Evolutionary conservation across 2,797 vertebrate genomes (phyloP).

Genomic region (Phalloptychus januarius): DNA sequence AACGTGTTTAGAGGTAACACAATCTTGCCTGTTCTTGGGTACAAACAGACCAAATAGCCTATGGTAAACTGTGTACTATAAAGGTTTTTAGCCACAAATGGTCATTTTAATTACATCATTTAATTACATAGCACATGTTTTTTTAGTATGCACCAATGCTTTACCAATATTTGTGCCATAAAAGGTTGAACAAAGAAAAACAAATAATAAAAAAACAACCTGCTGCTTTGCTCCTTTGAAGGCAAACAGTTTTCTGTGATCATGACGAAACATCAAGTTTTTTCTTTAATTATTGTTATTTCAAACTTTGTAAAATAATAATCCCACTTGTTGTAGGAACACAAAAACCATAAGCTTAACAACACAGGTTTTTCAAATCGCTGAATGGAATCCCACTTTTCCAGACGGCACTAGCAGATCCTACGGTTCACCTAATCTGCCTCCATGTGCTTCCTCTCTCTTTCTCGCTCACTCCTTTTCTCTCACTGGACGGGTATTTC

Average conservation of each 20-base stretch:
- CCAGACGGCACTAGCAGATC: conserved; percentile 71
- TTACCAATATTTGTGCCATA: background rate
- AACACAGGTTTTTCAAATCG: conserved; percentile 71
- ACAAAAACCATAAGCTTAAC: conserved; percentile 70
- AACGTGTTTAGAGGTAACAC: background rate
- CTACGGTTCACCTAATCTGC: conserved; percentile 77
- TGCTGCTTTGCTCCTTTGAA: background rate
- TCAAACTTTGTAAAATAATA: conserved; percentile 45
- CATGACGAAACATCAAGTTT: conserved; percentile 17
- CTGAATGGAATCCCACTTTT: conserved; percentile 69
- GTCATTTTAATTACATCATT: no score
- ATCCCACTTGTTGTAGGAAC: conserved; percentile 68
- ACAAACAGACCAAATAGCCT: background rate
- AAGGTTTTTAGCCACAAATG: background rate
- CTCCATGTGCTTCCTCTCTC: conserved; percentile 73
- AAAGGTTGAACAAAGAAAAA: background rate
- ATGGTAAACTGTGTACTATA: background rate
- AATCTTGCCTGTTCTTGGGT: background rate
- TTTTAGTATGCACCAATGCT: background rate
- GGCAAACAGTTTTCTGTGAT: background rate
- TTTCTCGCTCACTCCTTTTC: conserved; percentile 54
- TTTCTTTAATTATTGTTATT: conserved; percentile 32
- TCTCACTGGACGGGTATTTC: conserved; percentile 78
- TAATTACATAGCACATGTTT: no score
- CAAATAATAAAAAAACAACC: background rate